Base-by-base conservation (phyloP, 2,888 invertebrate species). In the Sinhomidia bicolor region DNA sequence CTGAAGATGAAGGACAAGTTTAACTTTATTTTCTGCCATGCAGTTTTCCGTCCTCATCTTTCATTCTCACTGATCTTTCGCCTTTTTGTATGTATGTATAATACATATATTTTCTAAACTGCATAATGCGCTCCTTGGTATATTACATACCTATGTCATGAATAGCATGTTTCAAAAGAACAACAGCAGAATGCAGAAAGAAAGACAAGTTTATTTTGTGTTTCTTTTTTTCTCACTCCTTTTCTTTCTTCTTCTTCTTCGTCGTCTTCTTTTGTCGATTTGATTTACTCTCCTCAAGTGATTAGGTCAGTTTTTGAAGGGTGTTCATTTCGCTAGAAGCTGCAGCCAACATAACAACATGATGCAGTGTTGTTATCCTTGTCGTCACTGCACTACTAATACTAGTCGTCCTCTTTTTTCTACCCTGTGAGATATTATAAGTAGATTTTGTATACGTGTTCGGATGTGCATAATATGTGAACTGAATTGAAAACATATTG, bases 221-320 rank as follows among this genome's bases (percentile, higher is more conserved):
- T 71, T 71, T 71, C n/a, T 41, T 71, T 76, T 76, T 76, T 68
- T 76, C 32, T 54, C 32, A 78, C 71, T 57, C 4, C 36, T 60
- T 41, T 41, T 60, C 29, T 62, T 20, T 41, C 41, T 76, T n/a
- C n/a, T n/a, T n/a, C n/a, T n/a, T n/a, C n/a, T n/a, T n/a, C n/a
- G n/a, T n/a, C n/a, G n/a, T n/a, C n/a, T n/a, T 74, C 76, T 71
- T 84, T 26, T 80, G 80, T 80, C 68, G 71, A 86, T 80, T 86
- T 80, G 80, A 86, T 86, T 86, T 86, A 86, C 68, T 80, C 68
- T 32, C 54, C 32, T n/a, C 54, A 26, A 71, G 26, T 86, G 86
- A 79, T 86, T 80, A 86, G 86, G 79, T 86, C 68, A 44, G 76
- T 76, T 78, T 80, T 80, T 86, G 86, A 86, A 86, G 44, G 86